A percentile compares a stretch with the other conserved stretches of the same genome.
Evolutionary conservation across 2,888 invertebrate genomes (phyloP).

Genomic region (Zaprionus bogoriensis): DNA sequence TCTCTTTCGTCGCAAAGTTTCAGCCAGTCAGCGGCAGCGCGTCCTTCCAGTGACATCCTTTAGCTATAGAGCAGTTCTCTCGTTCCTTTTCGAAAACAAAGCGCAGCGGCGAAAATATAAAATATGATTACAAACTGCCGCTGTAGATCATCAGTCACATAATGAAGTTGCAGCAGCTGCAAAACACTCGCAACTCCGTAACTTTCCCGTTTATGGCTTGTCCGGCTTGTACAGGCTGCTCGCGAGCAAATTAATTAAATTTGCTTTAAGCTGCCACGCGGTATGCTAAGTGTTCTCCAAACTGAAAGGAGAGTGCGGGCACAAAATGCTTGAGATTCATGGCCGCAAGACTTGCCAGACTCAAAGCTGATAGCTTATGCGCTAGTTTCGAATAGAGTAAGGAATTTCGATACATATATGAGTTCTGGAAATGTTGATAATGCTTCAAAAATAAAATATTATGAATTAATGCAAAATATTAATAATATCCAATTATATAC

Average conservation of each 20-base stretch:
- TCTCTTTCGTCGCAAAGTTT: constrained; percentile 22
- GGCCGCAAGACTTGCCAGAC: constrained; percentile 1
- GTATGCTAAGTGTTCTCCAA: constrained; percentile 54
- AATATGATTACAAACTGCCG: constrained; percentile 61
- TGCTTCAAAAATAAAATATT: too few species aligned
- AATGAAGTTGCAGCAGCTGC: constrained; percentile 73
- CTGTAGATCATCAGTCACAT: constrained; percentile 75
- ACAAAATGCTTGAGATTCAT: constrained; percentile 28
- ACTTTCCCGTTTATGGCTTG: constrained; percentile 68
- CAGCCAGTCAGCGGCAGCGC: constrained; percentile 8
- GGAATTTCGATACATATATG: too few species aligned
- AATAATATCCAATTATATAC: too few species aligned
- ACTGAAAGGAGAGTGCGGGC: too few species aligned
- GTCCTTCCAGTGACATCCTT: constrained; percentile 21
- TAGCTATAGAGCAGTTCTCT: not conserved
- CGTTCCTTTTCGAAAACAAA: constrained; percentile 22
- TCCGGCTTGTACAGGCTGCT: constrained; percentile 33
- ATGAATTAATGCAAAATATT: too few species aligned
- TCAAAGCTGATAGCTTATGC: too few species aligned
- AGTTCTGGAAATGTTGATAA: too few species aligned
- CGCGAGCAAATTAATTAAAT: constrained; percentile 71
- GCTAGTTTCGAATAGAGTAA: too few species aligned
- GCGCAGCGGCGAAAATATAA: constrained; percentile 32
- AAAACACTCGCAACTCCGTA: constrained; percentile 56
- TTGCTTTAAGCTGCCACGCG: constrained; percentile 49